Evolutionary conservation across 2,113 vertebrate species (phyloP), one percentile per base, ranked within the genome.

Genomic region (Tauraco erythrolophus): DNA sequence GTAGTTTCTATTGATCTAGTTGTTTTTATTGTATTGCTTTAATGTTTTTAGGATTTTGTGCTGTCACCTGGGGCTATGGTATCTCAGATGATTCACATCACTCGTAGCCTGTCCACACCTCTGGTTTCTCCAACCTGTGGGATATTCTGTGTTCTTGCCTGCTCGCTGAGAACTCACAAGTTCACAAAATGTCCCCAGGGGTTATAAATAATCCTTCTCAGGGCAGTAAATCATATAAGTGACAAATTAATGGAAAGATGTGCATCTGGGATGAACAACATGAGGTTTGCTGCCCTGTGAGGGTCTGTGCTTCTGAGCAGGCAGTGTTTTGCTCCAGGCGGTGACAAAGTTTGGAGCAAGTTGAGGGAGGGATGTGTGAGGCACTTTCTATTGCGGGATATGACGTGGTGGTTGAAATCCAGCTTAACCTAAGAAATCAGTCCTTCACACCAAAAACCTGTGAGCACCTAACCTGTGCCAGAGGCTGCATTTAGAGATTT

Each of bases 391-490:
- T 8, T 39, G 11, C 10, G 21, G 9, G 30, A 16, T 27, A 2
- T 45, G 31, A 17, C 35, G 25, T 33, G 37, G 19, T 39, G 66
- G 14, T 58, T 51, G 58, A 86, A 81, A 77, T 77, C 14, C 46
- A 77, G 50, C 16, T 33, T 65, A 41, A 56, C 5, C 6, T 2
- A 39, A 76, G 43, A 30, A 46, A 17, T 88, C 11, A 2, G 10
- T 25, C 28, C 39, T 54, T 76, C 14, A 4, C 3, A 3, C 21
- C 28, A 60, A 71, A 77, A 6, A 18, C 27, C 33, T 70, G 11
- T 30, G 41, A 39, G 33, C 11, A 51, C 6, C 23, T 84, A 78
- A 35, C 15, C 14, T 0, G 0, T 11, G 35, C 30, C 33, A 78
- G 65, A 61, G 15, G 18, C 27, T 48, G 11, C 45, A 33, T 37